Conservation (phyloP, 2,113 vertebrate genomes). For the Rutilus rutilus region DNA sequence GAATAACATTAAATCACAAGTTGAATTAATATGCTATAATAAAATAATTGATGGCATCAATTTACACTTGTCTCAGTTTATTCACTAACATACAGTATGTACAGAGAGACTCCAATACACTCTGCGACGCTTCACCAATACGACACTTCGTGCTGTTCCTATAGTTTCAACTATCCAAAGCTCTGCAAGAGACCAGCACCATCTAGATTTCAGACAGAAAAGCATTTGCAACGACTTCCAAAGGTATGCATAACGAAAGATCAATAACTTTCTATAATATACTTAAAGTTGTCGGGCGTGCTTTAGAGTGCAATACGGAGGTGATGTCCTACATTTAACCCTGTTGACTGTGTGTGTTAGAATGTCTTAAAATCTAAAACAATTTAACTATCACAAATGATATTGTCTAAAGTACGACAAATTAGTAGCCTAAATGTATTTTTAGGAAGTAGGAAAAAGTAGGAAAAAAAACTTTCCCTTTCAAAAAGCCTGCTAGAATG, state of each 20-base stretch:
- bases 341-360: background rate
- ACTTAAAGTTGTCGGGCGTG: background rate
- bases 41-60: constrained; percentile 50
- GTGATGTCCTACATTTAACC: background rate
- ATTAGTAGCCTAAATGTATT: background rate
- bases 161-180: background rate
- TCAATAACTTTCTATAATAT: background rate
- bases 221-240: background rate
- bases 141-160: constrained; percentile 36
- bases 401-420: background rate
- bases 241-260: background rate
- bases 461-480: no score
- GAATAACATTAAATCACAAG: constrained; percentile 48
- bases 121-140: constrained; percentile 24
- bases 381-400: background rate
- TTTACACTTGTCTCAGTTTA: constrained; percentile 40
- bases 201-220: constrained; percentile 46
- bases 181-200: constrained; percentile 49
- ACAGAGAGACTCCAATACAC: constrained; percentile 30
- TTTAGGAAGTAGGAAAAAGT: no score
- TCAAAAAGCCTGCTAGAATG: background rate
- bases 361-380: background rate
- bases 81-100: constrained; percentile 14
- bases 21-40: constrained; percentile 41
- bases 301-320: background rate